phyloP scores from a whole-genome alignment of 2,888 invertebrate genomes.

The Cerceris ruficornis region DNA sequence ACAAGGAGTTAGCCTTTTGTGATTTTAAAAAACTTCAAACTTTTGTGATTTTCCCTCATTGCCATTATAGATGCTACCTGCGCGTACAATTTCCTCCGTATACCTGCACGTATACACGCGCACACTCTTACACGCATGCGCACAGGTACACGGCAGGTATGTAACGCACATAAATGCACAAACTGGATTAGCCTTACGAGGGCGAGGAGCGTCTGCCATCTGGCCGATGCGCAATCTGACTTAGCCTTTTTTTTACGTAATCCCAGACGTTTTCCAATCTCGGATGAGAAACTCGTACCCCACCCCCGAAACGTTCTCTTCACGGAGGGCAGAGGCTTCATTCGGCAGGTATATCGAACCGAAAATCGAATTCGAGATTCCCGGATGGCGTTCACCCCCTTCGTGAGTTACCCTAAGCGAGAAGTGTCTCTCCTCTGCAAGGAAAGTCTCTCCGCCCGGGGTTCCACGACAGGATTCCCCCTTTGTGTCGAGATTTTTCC shows the following conservation, averaged over 20 bases:
- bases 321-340: constrained; percentile 44
- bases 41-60: too few species aligned
- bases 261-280: constrained; percentile 75
- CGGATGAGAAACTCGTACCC: constrained; percentile 66
- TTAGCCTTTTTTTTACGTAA: constrained; percentile 74
- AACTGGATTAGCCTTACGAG: constrained; percentile 63
- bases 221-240: constrained; percentile 77
- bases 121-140: constrained; percentile 1
- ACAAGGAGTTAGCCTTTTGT: too few species aligned
- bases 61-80: neutral
- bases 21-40: too few species aligned
- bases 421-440: constrained; percentile 21
- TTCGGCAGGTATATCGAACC: constrained; percentile 69
- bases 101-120: neutral
- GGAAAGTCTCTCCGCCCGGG: constrained; percentile 18
- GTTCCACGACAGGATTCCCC: constrained; percentile 17
- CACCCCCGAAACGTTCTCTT: constrained; percentile 24
- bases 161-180: constrained; percentile 44
- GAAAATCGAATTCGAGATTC: constrained; percentile 73
- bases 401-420: constrained; percentile 49
- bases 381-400: constrained; percentile 51
- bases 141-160: constrained; percentile 14
- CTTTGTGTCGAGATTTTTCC: constrained; percentile 49
- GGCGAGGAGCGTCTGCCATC: constrained; percentile 74
- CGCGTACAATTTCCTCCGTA: neutral